Base-by-base conservation (phyloP, 2,888 invertebrate genomes). In the Caenorhabditis panamensis region DNA sequence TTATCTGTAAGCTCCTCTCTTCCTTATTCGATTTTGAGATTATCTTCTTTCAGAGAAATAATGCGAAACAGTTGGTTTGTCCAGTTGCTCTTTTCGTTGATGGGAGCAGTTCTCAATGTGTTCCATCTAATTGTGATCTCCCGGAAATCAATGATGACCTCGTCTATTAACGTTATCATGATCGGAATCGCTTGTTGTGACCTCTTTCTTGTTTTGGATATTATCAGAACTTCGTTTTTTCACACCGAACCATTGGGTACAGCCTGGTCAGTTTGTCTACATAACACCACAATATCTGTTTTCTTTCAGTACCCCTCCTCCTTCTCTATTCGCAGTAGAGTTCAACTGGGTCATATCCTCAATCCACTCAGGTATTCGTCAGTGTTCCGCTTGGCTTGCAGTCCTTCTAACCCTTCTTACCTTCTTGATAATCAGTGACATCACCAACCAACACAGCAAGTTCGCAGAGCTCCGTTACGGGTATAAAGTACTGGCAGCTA, bases 381-480 rank as follows among this genome's bases (percentile, higher is more conserved):
- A 63, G 22, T 58, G 63, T 18, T 73, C 72, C 37, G 64, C 72
- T 11, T 73, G 72, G 72, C 72, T 73, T 8, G 63, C 47, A 5
- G 49, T 73, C 22, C 13, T 41, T 8, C 56, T 64, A 4, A 49
- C 72, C 2, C 26, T 73, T n/a, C n/a, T 73, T 20, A 47, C 53
- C 31, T 73, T 58, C 26, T 51, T 47, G 6, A 54, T 73, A 9
- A 44, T 72, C 22, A 36, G 51, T 11, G 59, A 71, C 11, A 28
- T 71, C 41, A 62, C 53, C 0, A 41, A n/a, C 28, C 20, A 49
- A 22, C 16, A 5, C n/a, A 71, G 49, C 36, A 31, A 36, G 20
- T 71, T 53, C 20, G 37, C 62, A 13, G 54, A 22, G 0, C 51
- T 36, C n/a, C 28, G 8, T n/a, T 51, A 51, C 13, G 68, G 68